These are phyloP conservation scores for Diplodus puntazzo DNA, from an alignment of 2,797 vertebrate genomes.

Conservation along the genomic window DNA sequence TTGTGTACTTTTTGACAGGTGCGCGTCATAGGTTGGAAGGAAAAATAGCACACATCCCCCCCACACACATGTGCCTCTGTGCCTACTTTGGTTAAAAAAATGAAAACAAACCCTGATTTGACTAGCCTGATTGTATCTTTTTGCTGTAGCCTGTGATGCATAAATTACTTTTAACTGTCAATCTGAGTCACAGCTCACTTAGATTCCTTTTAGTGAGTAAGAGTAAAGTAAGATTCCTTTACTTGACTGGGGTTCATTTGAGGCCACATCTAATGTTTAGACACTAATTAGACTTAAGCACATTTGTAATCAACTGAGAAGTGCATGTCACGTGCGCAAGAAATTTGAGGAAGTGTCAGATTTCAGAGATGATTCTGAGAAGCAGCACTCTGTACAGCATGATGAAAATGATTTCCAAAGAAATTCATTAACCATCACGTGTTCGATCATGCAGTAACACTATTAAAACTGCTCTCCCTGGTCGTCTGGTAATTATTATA, in stretches of 20 bases:
- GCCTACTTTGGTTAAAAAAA: background rate
- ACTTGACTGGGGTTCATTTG: background rate
- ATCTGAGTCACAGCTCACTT: background rate
- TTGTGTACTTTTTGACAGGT: background rate
- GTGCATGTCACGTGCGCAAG: background rate
- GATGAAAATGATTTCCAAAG: background rate
- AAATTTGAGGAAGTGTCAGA: constrained; percentile 16
- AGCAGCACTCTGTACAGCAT: background rate
- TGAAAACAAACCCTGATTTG: background rate
- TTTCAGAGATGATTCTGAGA: constrained; percentile 3
- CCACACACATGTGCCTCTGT: background rate
- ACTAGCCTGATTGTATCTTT: background rate
- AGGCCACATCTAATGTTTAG: background rate
- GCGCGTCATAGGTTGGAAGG: background rate
- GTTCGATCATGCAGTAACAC: background rate
- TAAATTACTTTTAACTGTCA: background rate
- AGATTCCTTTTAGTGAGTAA: background rate
- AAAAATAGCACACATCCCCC: background rate
- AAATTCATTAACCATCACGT: background rate
- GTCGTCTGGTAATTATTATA: background rate
- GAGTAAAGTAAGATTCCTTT: too few species aligned
- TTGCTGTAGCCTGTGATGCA: background rate
- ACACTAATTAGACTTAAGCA: background rate
- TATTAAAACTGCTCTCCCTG: background rate
- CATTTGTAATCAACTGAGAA: background rate